Conservation (phyloP, 2,113 vertebrate genomes). For the Halcyon senegalensis region DNA sequence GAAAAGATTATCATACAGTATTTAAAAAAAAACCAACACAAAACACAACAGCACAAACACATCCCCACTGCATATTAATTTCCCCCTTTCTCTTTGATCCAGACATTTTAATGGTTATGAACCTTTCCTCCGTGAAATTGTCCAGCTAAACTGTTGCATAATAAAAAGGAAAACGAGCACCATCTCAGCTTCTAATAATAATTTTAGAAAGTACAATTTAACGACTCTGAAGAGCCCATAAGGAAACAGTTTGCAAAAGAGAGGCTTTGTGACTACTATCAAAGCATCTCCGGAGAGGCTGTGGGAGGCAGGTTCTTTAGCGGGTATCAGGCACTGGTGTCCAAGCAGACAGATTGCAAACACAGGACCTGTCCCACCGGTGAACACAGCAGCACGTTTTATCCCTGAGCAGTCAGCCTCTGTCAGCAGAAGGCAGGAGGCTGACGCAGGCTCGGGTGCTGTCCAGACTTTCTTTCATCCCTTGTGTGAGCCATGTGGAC, state of each 20-base stretch:
- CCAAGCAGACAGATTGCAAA: neutral
- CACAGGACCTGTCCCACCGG: neutral
- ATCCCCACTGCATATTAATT: neutral
- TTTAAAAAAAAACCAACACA: neutral
- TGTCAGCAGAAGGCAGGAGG: neutral
- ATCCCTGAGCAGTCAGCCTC: neutral
- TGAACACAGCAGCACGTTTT: rapidly evolving
- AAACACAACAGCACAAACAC: neutral
- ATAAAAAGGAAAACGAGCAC: neutral
- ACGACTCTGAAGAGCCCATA: neutral
- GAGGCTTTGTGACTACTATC: neutral
- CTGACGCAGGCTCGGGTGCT: neutral
- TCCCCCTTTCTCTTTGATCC: neutral
- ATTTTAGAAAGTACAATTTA: neutral
- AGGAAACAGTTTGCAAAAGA: neutral
- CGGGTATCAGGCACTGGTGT: neutral
- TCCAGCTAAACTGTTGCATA: neutral
- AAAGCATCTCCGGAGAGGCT: neutral
- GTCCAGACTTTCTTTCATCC: neutral
- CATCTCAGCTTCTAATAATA: neutral
- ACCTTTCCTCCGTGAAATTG: neutral
- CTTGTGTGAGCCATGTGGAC: neutral
- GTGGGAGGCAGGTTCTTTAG: neutral
- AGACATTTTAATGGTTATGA: neutral
- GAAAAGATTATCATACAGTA: neutral